These are phyloP conservation scores for Lepus europaeus DNA, from an alignment of 2,113 vertebrate species.

Conservation along the genomic window DNA sequence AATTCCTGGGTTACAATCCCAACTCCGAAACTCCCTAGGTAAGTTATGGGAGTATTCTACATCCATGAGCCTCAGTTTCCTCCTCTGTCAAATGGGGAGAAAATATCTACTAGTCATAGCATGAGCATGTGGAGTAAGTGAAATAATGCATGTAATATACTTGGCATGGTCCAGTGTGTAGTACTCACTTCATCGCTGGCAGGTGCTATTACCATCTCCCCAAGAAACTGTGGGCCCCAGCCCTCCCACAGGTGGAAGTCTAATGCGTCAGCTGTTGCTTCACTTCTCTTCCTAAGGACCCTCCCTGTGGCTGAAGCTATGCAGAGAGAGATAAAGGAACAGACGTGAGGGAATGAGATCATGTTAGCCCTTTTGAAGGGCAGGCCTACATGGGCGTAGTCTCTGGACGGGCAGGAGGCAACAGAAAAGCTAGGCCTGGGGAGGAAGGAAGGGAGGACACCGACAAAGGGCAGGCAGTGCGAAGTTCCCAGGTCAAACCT, in stretches of 20 bases:
- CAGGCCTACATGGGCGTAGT: background rate
- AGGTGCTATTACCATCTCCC: background rate
- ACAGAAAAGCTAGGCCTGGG: background rate
- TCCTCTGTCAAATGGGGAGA: constrained; percentile 1
- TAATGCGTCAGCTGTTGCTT: background rate
- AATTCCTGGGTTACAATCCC: background rate
- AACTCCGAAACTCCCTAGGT: background rate
- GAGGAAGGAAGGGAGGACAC: constrained; percentile 59
- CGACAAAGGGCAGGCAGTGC: background rate
- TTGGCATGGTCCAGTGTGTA: background rate
- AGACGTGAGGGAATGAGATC: background rate
- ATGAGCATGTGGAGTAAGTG: background rate
- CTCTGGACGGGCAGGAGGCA: background rate
- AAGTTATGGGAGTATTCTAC: background rate
- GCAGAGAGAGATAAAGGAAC: background rate
- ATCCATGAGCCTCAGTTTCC: background rate
- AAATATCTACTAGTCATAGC: background rate
- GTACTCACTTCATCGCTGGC: background rate
- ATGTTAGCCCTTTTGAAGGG: background rate
- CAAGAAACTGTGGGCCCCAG: background rate
- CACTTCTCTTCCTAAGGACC: constrained; percentile 1
- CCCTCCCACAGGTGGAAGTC: background rate
- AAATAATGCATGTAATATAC: background rate
- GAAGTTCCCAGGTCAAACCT: background rate
- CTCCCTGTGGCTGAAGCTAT: background rate